phyloP scores from a whole-genome alignment of 37 sponge, comb jelly and placozoan genomes.

The Beroe forskalii region DNA sequence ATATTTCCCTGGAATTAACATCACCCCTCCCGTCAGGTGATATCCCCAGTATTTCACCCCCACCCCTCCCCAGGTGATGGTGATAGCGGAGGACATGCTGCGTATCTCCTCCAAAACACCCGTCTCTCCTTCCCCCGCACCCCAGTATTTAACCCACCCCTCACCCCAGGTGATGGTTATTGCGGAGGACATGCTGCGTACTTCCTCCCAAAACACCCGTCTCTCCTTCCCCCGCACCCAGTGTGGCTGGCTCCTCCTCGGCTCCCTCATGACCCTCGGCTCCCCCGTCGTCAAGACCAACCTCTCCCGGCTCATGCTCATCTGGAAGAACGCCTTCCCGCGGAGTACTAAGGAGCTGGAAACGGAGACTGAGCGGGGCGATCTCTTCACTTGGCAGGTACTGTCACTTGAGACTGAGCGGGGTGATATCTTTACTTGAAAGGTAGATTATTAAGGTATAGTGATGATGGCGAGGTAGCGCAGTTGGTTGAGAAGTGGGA shows the following conservation, averaged over 20 bases:
- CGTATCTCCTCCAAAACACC: constrained; percentile 36
- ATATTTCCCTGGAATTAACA: too few species aligned
- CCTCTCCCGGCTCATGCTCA: constrained; percentile 72
- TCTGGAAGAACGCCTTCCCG: constrained; percentile 89
- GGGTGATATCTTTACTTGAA: too few species aligned
- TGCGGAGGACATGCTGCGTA: constrained; percentile 72
- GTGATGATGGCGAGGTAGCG: too few species aligned
- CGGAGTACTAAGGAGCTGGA: constrained; percentile 85
- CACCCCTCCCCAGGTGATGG: constrained; percentile 67
- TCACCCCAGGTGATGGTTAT: constrained; percentile 69
- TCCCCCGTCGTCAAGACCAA: constrained; percentile 76
- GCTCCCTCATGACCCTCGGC: constrained; percentile 89
- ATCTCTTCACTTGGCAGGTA: constrained; percentile 69
- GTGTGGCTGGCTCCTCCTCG: constrained; percentile 87
- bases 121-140: background rate
- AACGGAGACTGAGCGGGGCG: constrained; percentile 76
- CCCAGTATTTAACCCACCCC: background rate
- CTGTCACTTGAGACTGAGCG: too few species aligned
- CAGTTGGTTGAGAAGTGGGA: too few species aligned
- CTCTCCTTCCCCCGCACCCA: constrained; percentile 69
- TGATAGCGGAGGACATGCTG: constrained; percentile 74
- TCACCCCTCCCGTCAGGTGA: too few species aligned
- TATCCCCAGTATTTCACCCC: too few species aligned
- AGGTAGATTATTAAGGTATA: too few species aligned
- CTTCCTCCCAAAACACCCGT: constrained; percentile 68